phyloP scores from a whole-genome alignment of 2,797 vertebrate genomes.

The Diplodus puntazzo region DNA sequence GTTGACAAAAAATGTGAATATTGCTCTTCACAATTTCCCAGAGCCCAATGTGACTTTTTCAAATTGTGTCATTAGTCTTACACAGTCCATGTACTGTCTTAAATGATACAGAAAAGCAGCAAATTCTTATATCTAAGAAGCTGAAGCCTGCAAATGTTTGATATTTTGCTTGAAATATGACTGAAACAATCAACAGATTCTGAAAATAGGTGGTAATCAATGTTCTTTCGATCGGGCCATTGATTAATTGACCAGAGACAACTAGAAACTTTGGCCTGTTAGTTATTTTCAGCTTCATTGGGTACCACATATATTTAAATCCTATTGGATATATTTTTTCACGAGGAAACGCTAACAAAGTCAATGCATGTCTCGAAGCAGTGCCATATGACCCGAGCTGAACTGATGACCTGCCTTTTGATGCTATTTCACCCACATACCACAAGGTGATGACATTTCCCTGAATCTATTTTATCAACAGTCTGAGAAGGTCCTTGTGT shows the following conservation, averaged over 20 bases:
- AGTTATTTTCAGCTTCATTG: not conserved
- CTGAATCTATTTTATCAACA: conserved; percentile 40
- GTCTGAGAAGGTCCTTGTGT: conserved; percentile 4
- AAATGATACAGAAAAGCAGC: no score
- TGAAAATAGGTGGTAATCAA: no score
- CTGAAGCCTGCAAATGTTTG: no score
- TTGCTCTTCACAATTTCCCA: no score
- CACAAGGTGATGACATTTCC: conserved; percentile 82
- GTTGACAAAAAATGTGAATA: no score
- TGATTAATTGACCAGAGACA: not conserved
- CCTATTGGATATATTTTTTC: not conserved
- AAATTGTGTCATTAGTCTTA: no score
- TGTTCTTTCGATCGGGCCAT: no score
- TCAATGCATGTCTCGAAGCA: not conserved
- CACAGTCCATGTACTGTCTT: no score
- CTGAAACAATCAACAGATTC: no score
- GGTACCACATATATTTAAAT: not conserved
- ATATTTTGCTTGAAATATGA: no score
- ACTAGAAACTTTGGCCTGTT: not conserved
- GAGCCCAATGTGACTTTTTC: no score
- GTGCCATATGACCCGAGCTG: not conserved
- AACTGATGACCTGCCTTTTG: conserved; percentile 5
- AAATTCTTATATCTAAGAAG: no score
- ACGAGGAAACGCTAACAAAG: not conserved
- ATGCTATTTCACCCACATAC: conserved; percentile 65